Conservation (phyloP, 2,797 vertebrate genomes). For the Macroramphosus scolopax region DNA sequence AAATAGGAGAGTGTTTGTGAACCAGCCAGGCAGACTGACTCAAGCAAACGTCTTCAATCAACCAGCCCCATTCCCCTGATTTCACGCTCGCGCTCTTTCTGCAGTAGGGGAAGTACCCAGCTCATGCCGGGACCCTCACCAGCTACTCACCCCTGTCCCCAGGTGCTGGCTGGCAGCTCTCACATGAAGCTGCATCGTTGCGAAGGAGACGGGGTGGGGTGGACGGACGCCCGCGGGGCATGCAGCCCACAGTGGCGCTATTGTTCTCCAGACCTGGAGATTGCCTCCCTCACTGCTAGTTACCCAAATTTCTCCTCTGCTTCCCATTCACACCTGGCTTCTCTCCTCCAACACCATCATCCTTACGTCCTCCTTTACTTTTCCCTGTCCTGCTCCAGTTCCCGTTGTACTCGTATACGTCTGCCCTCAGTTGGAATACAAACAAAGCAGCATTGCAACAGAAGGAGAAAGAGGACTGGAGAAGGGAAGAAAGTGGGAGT, state of each 20-base stretch:
- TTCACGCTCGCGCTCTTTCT: conserved; percentile 27
- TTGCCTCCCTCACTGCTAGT: too few relatives aligned
- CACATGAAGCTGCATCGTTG: too few relatives aligned
- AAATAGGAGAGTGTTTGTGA: conserved; percentile 44
- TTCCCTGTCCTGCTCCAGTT: conserved; percentile 5
- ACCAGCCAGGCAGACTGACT: conserved; percentile 31
- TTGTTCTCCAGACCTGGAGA: too few relatives aligned
- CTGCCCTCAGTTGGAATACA: conserved; percentile 28
- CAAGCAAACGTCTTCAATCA: conserved; percentile 37
- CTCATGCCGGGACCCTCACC: neutral
- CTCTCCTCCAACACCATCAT: conserved; percentile 7
- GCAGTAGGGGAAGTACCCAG: conserved; percentile 41
- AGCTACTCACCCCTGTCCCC: too few relatives aligned
- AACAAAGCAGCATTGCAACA: conserved; percentile 33
- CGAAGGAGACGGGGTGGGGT: too few relatives aligned
- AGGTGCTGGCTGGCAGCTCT: conserved; percentile 26
- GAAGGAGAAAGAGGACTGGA: conserved; percentile 2
- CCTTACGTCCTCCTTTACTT: conserved; percentile 5
- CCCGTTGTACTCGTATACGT: conserved; percentile 5
- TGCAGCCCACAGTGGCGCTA: conserved; percentile 33
- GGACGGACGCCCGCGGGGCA: too few relatives aligned
- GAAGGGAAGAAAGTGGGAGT: conserved; percentile 15
- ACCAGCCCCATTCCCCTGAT: conserved; percentile 20
- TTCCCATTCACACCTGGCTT: too few relatives aligned
- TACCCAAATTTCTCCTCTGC: too few relatives aligned